These are phyloP conservation scores for Lottia scabra DNA, from an alignment of 2,888 invertebrate genomes.

Conservation along the genomic window DNA sequence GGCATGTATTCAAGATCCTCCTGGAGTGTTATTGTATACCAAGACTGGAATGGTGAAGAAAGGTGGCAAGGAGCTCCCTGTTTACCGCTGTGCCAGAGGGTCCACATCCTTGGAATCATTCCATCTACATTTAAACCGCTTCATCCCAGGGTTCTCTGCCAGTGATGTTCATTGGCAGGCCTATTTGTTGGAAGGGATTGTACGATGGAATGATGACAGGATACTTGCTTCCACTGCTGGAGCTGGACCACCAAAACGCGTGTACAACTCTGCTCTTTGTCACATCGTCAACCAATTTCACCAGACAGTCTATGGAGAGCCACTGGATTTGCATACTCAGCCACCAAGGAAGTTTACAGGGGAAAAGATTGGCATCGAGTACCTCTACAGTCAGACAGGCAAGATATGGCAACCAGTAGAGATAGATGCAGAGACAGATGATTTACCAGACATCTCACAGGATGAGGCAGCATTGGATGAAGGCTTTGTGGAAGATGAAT, in stretches of 20 bases:
- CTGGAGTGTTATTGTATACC: slow-evolving; percentile 26
- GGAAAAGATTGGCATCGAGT: background rate
- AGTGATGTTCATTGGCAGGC: too few species aligned
- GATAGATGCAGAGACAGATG: too few species aligned
- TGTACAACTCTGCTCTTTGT: background rate
- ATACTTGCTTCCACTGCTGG: too few species aligned
- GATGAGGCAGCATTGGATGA: too few species aligned
- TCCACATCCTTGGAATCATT: slow-evolving; percentile 47
- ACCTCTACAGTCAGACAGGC: too few species aligned
- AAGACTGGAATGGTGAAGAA: slow-evolving; percentile 29
- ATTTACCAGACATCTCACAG: too few species aligned
- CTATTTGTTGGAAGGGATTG: too few species aligned
- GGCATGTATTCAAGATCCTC: slow-evolving; percentile 34
- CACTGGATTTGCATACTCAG: too few species aligned
- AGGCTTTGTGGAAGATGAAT: too few species aligned
- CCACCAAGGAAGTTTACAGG: background rate
- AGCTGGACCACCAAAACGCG: slow-evolving; percentile 12
- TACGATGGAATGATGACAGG: too few species aligned
- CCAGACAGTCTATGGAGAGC: background rate
- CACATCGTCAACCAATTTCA: background rate
- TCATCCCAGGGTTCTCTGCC: slow-evolving; percentile 19
- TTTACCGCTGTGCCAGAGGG: slow-evolving; percentile 43
- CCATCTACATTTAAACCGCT: slow-evolving; percentile 32
- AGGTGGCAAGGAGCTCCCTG: slow-evolving; percentile 35
- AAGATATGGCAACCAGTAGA: too few species aligned